Evolutionary conservation across 2,113 vertebrate genomes (phyloP), one percentile per base, ranked within the genome.

Genomic region (Channa argus): DNA sequence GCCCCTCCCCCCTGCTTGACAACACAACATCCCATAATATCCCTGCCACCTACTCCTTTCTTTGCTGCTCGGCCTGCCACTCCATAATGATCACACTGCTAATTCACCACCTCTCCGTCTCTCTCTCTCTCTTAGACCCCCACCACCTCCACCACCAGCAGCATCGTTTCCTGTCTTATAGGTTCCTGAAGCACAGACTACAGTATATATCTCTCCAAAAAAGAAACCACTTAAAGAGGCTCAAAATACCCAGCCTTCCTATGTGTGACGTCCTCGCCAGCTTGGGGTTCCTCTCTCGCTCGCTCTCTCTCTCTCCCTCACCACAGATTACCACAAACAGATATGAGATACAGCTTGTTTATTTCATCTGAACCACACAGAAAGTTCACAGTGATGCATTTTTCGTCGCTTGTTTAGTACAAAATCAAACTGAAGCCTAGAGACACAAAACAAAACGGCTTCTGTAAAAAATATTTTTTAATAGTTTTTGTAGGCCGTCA

Each of bases 11-110:
- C 93, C 70, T 39, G 64, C 77, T 24, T 78, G 79, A 89, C 88
- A 90, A 88, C 88, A 63, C 82, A 71, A 89, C 89, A 94, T 92
- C 91, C 93, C 90, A 94, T 93, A 93, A 93, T 94, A 92, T 82
- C 15, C 9, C 83, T 44, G 6, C 75, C 78, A 54, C 74, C 81
- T 65, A 58, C 71, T 71, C 45, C 3, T 71, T 79, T 82, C 81
- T 85, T 82, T 60, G 51, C 66, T 44, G 75, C 77, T 77, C 74
- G 74, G 78, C 72, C 87, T 80, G 86, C 84, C 84, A 87, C 80
- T 88, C 84, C 70, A 88, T 89, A 89, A 91, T 93, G 91, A 91
- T 87, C 87, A 75, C 83, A 80, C 74, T 77, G 82, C 79, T 85
- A 88, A 91, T 92, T 82, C 88, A 74, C 67, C 73, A 74, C 70